phyloP scores from a whole-genome alignment of 2,113 vertebrate species.

The Corynorhinus townsendii region DNA sequence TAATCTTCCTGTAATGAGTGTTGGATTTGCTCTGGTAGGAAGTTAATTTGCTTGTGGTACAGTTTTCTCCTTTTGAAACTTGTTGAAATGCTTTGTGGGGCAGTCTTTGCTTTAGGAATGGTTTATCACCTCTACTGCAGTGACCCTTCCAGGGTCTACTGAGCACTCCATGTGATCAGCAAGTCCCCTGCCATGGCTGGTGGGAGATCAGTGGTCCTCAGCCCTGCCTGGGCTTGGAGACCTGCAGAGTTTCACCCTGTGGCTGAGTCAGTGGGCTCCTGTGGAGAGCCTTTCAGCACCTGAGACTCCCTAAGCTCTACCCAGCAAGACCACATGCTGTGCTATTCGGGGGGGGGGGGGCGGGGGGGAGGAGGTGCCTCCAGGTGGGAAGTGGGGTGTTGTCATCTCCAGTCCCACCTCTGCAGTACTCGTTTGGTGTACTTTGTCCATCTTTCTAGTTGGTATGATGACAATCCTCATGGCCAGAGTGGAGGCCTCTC shows the following conservation, averaged over 20 bases:
- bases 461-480: background rate
- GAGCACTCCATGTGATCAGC: background rate
- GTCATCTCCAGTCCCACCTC: background rate
- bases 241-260: background rate
- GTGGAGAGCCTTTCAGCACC: background rate
- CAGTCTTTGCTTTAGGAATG: background rate
- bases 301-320: background rate
- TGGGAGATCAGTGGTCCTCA: background rate
- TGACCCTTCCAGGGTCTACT: background rate
- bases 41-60: too few species aligned
- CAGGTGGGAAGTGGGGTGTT: background rate
- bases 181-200: background rate
- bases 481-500: background rate
- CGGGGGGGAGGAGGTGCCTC: background rate
- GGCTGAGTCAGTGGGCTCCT: background rate
- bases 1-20: background rate
- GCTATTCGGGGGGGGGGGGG: too few species aligned
- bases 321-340: background rate
- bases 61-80: background rate
- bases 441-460: background rate
- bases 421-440: background rate
- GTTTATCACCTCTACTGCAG: background rate
- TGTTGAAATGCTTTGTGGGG: background rate
- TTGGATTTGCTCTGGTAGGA: background rate
- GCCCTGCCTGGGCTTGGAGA: background rate